Conservation (phyloP, 2,113 vertebrate genomes). For the Ciconia maguari region DNA sequence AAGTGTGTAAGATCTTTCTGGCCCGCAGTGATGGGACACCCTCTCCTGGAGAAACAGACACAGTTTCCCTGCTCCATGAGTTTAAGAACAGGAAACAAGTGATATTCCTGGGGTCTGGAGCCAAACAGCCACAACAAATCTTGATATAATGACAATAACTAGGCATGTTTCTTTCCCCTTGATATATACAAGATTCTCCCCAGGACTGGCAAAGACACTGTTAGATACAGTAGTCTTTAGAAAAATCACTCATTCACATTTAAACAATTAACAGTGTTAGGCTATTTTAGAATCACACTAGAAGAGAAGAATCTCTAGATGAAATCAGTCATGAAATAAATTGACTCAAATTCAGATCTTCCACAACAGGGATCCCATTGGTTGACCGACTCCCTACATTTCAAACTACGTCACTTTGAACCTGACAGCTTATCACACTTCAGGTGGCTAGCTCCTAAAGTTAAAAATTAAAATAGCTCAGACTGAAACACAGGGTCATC, state of each 20-base stretch:
- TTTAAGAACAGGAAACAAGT: neutral
- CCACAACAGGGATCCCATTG: neutral
- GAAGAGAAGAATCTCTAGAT: neutral
- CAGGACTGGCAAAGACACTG: neutral
- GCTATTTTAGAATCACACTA: neutral
- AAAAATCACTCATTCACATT: neutral
- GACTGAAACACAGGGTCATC: neutral
- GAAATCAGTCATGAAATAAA: neutral
- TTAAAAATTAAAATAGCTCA: neutral
- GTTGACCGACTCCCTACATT: neutral
- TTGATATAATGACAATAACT: neutral
- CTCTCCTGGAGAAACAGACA: conserved; percentile 13
- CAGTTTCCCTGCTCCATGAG: neutral
- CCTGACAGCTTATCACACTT: neutral
- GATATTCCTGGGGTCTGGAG: neutral
- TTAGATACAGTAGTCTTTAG: neutral
- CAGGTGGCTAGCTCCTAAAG: neutral
- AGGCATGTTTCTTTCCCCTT: neutral
- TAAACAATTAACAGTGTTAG: neutral
- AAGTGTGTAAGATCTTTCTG: fast-evolving
- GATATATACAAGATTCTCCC: neutral
- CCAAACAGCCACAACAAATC: neutral
- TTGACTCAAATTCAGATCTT: neutral
- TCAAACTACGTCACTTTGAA: neutral
- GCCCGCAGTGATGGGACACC: neutral